Conservation (phyloP, 2,797 vertebrate genomes). For the Galago senegalensis region DNA sequence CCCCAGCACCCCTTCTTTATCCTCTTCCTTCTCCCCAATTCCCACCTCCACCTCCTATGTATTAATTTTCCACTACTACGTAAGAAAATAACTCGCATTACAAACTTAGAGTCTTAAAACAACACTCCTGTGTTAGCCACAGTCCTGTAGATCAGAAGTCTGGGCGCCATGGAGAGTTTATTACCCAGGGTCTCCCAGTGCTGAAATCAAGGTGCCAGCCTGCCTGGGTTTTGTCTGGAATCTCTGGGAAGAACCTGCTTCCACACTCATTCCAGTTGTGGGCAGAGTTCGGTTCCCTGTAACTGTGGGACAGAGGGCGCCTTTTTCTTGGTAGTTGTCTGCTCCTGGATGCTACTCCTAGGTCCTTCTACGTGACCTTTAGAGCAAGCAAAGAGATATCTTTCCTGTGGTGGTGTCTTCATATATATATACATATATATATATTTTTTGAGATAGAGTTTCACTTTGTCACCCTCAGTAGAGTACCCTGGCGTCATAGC, state of each 20-base stretch:
- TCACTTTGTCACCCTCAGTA: no score
- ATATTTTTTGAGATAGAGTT: no score
- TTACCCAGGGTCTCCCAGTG: not conserved
- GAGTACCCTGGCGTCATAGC: no score
- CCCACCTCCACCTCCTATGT: not conserved
- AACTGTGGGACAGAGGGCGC: not conserved
- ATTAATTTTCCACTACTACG: not conserved
- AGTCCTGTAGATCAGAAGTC: not conserved
- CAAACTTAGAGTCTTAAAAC: not conserved
- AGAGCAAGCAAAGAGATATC: not conserved
- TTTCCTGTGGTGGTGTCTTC: not conserved
- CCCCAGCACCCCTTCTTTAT: not conserved
- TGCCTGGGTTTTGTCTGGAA: not conserved
- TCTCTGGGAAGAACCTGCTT: not conserved
- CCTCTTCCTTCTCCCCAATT: not conserved
- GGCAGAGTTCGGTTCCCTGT: not conserved
- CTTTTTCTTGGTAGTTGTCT: not conserved
- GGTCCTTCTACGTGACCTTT: not conserved
- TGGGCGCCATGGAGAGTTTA: not conserved
- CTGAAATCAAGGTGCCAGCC: not conserved
- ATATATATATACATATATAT: no score
- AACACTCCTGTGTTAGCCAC: not conserved
- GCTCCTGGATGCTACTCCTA: not conserved
- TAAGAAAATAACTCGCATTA: not conserved
- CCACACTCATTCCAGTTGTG: not conserved